Evolutionary conservation across 2,113 vertebrate species (phyloP).

Genomic region (Gavia stellata): DNA sequence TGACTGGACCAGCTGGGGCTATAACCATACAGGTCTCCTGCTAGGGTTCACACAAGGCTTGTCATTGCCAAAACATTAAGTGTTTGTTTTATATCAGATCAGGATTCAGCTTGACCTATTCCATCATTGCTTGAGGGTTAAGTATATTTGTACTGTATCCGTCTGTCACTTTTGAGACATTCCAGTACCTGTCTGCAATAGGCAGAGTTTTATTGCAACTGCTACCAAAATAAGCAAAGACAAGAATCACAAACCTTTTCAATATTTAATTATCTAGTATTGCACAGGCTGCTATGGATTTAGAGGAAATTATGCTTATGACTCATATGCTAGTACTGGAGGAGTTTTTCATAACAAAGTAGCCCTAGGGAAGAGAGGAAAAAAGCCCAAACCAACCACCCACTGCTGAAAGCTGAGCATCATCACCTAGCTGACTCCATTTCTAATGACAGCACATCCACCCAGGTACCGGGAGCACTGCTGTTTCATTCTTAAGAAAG

Average conservation of each 20-base stretch:
- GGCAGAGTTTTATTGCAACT: neutral
- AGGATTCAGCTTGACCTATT: neutral
- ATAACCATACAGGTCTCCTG: neutral
- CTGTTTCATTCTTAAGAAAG: neutral
- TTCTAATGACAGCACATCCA: neutral
- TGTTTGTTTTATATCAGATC: neutral
- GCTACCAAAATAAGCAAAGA: neutral
- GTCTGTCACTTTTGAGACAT: neutral
- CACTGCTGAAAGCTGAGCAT: neutral
- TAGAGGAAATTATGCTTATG: neutral
- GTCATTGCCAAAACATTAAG: neutral
- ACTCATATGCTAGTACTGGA: neutral
- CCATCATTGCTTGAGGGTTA: neutral
- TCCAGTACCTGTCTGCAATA: neutral
- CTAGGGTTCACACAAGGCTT: neutral
- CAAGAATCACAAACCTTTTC: neutral
- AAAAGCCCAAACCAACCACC: neutral
- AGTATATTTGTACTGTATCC: neutral
- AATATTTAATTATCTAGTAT: slow-evolving; percentile 2
- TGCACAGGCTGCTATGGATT: neutral
- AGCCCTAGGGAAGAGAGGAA: neutral
- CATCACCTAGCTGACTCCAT: neutral
- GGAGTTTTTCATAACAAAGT: neutral
- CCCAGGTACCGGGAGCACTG: neutral
- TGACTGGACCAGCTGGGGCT: neutral